Conservation (phyloP, 2,888 invertebrate genomes). For the Mimas tiliae region DNA sequence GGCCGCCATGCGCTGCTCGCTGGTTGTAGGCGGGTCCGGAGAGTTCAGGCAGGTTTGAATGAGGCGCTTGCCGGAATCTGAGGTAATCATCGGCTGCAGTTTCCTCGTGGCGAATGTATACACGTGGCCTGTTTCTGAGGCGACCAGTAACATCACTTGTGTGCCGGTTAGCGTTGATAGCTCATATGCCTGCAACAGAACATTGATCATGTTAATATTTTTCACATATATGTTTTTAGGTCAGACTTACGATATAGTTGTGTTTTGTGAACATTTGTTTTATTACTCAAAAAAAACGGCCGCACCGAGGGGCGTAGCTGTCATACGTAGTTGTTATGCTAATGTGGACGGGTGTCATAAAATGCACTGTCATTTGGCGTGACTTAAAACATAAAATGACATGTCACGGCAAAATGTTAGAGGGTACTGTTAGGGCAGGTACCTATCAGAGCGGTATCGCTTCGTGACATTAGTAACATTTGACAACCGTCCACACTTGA, state of each 20-base stretch:
- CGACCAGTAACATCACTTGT: conserved; percentile 99
- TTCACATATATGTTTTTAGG: background rate
- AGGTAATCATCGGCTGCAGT: conserved; percentile 99
- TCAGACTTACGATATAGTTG: too few species aligned
- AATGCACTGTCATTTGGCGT: too few species aligned
- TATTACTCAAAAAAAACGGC: background rate
- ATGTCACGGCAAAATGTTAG: too few species aligned
- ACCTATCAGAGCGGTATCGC: too few species aligned
- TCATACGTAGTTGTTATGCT: too few species aligned
- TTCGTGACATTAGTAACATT: too few species aligned
- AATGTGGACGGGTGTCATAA: too few species aligned
- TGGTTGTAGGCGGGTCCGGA: conserved; percentile 94
- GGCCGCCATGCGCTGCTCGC: conserved; percentile 98
- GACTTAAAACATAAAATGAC: too few species aligned
- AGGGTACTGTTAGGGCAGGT: too few species aligned
- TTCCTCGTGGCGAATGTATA: conserved; percentile 99
- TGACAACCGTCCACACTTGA: too few species aligned
- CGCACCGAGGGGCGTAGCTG: too few species aligned
- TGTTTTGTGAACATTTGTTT: conserved; percentile 15
- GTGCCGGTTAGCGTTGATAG: conserved; percentile 99
- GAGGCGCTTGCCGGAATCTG: conserved; percentile 97
- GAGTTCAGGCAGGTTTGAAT: conserved; percentile 99
- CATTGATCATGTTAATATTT: conserved; percentile 7
- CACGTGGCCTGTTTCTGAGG: conserved; percentile 99
- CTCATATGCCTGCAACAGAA: conserved; percentile 95